A percentile compares a stretch with the other conserved stretches of the same genome.
Evolutionary conservation across 2,888 invertebrate species (phyloP).

Genomic region (Charanyca ferruginea): DNA sequence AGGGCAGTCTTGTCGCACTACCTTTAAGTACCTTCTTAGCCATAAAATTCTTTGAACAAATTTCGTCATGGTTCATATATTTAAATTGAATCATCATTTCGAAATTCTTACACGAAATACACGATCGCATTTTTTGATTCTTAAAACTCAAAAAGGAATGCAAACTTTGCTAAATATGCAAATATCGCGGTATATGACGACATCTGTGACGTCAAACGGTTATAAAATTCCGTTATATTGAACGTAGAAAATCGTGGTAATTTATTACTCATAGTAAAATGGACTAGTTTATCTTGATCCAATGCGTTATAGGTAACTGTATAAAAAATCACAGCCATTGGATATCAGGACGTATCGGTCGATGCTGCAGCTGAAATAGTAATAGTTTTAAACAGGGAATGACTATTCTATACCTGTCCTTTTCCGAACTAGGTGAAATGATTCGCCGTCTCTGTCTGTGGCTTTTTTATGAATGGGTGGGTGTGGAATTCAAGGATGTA

Average conservation of each 20-base stretch:
- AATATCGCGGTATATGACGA: slow-evolving; percentile 18
- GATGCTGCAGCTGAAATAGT: background rate
- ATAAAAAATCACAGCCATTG: background rate
- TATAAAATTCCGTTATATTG: slow-evolving; percentile 18
- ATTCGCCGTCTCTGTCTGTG: slow-evolving; percentile 16
- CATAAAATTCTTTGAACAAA: slow-evolving; percentile 25
- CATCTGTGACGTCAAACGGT: slow-evolving; percentile 31
- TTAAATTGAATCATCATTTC: slow-evolving; percentile 3
- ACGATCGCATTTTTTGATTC: slow-evolving; percentile 22
- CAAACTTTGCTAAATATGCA: slow-evolving; percentile 1
- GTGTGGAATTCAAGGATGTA: slow-evolving; percentile 37
- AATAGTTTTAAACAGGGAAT: slow-evolving; percentile 1
- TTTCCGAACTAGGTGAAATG: slow-evolving; percentile 14
- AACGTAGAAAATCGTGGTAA: slow-evolving; percentile 10
- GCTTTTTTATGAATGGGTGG: slow-evolving; percentile 41
- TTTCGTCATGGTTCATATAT: background rate
- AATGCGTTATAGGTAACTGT: background rate
- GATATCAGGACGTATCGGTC: background rate
- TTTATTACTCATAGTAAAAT: slow-evolving; percentile 10
- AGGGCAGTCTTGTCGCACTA: too few relatives aligned
- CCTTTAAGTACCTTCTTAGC: background rate
- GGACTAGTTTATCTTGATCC: background rate
- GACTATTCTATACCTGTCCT: slow-evolving; percentile 10
- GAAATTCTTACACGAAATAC: slow-evolving; percentile 41
- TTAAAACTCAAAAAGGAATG: slow-evolving; percentile 4